A percentile compares a stretch with the other conserved stretches of the same genome.
Evolutionary conservation across 2,888 invertebrate genomes (phyloP).

Genomic region (Aphrophora alni): DNA sequence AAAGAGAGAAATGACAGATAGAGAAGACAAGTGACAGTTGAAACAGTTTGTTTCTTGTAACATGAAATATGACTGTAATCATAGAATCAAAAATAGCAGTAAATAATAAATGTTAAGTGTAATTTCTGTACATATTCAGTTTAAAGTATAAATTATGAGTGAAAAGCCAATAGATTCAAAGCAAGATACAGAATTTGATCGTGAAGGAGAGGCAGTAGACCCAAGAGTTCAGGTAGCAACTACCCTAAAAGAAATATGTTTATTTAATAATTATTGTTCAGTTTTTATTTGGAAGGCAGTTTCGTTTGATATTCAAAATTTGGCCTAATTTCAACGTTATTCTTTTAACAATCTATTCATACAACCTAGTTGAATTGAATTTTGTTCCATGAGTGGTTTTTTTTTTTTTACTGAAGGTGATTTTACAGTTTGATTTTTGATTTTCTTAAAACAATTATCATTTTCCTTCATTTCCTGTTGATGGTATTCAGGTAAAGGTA

Average conservation of each 20-base stretch:
- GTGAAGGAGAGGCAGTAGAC: conserved; percentile 34
- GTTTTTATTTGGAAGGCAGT: too few species aligned
- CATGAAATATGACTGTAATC: background rate
- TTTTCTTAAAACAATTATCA: too few species aligned
- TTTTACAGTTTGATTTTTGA: too few species aligned
- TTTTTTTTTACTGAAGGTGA: too few species aligned
- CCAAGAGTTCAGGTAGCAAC: conserved; percentile 36
- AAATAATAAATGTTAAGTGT: background rate
- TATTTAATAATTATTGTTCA: background rate
- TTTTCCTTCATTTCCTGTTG: too few species aligned
- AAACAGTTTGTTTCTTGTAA: background rate
- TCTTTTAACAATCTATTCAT: too few species aligned
- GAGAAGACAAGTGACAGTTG: background rate
- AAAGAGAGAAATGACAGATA: background rate
- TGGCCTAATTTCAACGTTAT: too few species aligned
- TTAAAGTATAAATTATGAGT: background rate
- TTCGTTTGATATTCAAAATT: too few species aligned
- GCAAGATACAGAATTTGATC: conserved; percentile 28
- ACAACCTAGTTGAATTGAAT: too few species aligned
- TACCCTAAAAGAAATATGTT: background rate
- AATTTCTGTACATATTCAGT: background rate
- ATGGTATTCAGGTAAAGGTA: too few species aligned
- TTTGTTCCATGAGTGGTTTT: too few species aligned
- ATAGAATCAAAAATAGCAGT: background rate
- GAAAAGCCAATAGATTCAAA: background rate